Conservation (phyloP, 2,888 invertebrate genomes). For the Sclerodermus sp. region DNA sequence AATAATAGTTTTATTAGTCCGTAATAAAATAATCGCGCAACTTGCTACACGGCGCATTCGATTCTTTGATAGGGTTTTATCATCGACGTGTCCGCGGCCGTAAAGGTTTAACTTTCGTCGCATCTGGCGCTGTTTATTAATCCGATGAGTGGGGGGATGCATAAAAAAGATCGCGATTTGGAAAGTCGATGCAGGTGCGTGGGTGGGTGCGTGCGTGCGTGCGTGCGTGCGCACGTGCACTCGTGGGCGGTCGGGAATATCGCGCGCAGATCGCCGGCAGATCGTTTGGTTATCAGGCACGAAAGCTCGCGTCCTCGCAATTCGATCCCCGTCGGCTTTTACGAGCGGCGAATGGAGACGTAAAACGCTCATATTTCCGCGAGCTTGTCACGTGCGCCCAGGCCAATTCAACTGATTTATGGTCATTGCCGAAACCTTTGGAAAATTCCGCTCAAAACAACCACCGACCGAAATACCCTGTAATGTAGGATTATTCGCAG, state of each 20-base stretch:
- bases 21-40: no score
- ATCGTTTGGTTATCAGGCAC: conserved; percentile 14
- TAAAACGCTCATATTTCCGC: conserved; percentile 25
- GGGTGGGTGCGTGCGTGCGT: not conserved
- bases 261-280: not conserved
- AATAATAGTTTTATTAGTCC: no score
- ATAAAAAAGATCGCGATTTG: not conserved
- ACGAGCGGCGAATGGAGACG: conserved; percentile 21
- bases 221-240: not conserved
- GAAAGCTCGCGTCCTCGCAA: conserved; percentile 9
- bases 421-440: not conserved
- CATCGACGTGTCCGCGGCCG: no score
- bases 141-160: no score
- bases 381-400: conserved; percentile 13
- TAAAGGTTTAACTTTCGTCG: no score
- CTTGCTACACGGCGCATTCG: no score
- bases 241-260: conserved; percentile 5
- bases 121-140: no score
- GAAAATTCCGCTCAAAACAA: no score
- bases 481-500: no score
- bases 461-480: no score
- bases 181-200: not conserved
- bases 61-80: no score
- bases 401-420: conserved; percentile 30
- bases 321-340: conserved; percentile 12